Base-by-base conservation (phyloP, 2,113 vertebrate genomes). In the Spea bombifrons region DNA sequence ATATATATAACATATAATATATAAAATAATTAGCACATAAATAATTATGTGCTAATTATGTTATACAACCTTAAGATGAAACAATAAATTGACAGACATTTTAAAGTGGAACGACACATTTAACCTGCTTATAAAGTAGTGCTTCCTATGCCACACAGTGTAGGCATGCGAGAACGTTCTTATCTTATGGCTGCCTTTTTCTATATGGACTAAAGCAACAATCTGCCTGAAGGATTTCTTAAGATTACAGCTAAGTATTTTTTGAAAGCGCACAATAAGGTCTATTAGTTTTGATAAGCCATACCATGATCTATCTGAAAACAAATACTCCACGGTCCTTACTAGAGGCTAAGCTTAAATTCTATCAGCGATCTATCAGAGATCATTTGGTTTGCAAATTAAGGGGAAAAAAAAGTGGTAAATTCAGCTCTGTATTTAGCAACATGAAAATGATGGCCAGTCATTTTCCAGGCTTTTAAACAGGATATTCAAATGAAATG, bases 401-500 rank as follows among this genome's bases (percentile, higher is more conserved):
- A 55, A 68, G 8, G 57, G 55, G 48, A 52, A 8, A 47, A 48
- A 30, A 52, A 75, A 68, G 57, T 17, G 69, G 66, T 45, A 49
- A 57, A 76, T 76, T 70, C 67, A 77, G 47, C 66, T 77, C 53
- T 63, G 66, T 77, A 77, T 77, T 77, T 77, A 70, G 75, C 53
- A 61, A 70, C 67, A 49, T 61, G 53, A 49, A 70, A 70, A 77
- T 77, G 45, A 77, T 77, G 66, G 75, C 45, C 75, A 59, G 8
- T 67, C 55, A 77, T 77, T 77, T 77, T 69, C 53, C 45, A 45
- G 75, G 75, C 66, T 77, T 70, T 69, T 77, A 77, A 77, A 77
- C 75, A 69, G 67, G 70, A 77, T 77, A 77, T 77, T 70, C 75
- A 71, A 71, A 77, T 70, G 75, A 49, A 77, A 77, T 77, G 75